These are phyloP conservation scores for Nemotelus pantherinus DNA, from an alignment of 2,888 invertebrate species.

Conservation along the genomic window DNA sequence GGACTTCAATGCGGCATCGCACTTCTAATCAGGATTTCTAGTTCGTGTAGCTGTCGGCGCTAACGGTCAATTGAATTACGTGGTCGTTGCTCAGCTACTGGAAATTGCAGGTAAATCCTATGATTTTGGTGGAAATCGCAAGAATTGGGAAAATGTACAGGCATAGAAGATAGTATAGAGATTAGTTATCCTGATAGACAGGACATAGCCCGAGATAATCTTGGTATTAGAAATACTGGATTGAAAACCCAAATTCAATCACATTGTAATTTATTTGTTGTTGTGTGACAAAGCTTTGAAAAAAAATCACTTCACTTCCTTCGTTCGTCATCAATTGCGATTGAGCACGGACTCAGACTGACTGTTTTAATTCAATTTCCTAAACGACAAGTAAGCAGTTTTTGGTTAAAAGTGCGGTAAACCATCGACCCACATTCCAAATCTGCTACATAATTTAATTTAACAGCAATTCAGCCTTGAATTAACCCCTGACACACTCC, in stretches of 20 bases:
- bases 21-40: slow-evolving; percentile 31
- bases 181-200: too few species aligned
- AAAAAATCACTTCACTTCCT: background rate
- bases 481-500: slow-evolving; percentile 24
- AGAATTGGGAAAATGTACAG: too few species aligned
- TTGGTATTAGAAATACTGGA: too few species aligned
- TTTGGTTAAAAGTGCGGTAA: slow-evolving; percentile 40
- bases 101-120: too few species aligned
- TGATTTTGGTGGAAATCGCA: too few species aligned
- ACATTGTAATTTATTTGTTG: too few species aligned
- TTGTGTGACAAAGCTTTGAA: too few species aligned
- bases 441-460: slow-evolving; percentile 49
- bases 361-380: slow-evolving; percentile 47
- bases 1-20: background rate
- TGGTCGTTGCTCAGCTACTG: too few species aligned
- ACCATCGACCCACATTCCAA: slow-evolving; percentile 46
- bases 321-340: background rate
- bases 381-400: slow-evolving; percentile 45
- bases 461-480: slow-evolving; percentile 37
- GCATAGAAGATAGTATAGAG: too few species aligned
- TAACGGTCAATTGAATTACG: too few species aligned
- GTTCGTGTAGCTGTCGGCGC: background rate
- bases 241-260: too few species aligned
- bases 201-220: too few species aligned
- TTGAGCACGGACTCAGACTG: background rate